Base-by-base conservation (phyloP, 1,140 invertebrate genomes). In the Sarcophaga bullata region DNA sequence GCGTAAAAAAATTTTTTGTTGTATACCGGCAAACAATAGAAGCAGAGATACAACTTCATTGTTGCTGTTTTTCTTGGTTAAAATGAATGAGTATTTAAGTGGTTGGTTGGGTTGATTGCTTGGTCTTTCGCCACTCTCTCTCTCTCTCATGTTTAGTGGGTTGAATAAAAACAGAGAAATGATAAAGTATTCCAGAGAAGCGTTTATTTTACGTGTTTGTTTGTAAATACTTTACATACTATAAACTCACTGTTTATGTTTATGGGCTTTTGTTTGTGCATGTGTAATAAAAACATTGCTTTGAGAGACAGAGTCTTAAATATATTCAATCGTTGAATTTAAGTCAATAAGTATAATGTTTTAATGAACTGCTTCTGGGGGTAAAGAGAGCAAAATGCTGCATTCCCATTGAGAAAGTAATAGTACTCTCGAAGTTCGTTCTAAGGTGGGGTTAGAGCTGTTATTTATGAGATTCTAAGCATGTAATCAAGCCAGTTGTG, bases 161-260 rank as follows among this genome's bases (percentile, higher is more conserved):
- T 37, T 37, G 25, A 37, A 37, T 37, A 1, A 37, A 54, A n/a
- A 58, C 13, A 58, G 54, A 58, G 54, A 13, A 58, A 13, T n/a
- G 11, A 58, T 15, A 58, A 52, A 1, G 13, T 58, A 58, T 58
- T 58, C 54, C 15, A 58, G 13, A 58, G 13, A 37, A 37, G 25
- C 25, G 25, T 37, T 37, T 37, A 37, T 37, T 37, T 37, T 37
- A 37, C 25, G 25, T 4, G 25, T 37, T 37, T 37, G 25, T 37
- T 37, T 37, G 25, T 37, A 37, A 37, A 37, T 37, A 37, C 25
- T 37, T 37, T 37, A 37, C 25, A 37, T 37, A 68, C 62, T 68
- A 37, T 37, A 37, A 37, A 68, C 62, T 68, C 62, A 8, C 62
- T 68, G 62, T 68, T 68, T 68, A 68, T 68, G 62, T 25, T 68